Conservation (phyloP, 2,888 invertebrate species). For the Lycophotia porphyrea region DNA sequence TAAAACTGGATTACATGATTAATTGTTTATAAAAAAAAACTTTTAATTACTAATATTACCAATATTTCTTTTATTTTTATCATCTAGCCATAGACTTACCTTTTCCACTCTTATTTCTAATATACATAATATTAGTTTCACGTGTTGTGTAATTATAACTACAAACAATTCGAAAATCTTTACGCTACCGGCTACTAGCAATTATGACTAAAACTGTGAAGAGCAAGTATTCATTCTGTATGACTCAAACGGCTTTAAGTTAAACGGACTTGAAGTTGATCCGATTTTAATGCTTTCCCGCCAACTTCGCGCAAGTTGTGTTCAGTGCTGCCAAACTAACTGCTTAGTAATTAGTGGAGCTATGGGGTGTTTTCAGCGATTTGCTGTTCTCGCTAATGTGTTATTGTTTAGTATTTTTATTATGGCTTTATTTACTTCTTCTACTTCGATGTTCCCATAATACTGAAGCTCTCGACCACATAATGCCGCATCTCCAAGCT, state of each 20-base stretch:
- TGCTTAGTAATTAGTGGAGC: slow-evolving; percentile 55
- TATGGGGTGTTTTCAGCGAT: slow-evolving; percentile 33
- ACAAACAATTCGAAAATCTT: slow-evolving; percentile 3
- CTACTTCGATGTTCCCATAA: too few species aligned
- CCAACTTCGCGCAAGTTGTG: slow-evolving; percentile 42
- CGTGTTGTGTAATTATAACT: slow-evolving; percentile 8
- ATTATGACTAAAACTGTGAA: slow-evolving; percentile 51
- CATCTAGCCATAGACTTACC: too few species aligned
- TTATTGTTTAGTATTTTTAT: too few species aligned
- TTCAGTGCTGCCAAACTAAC: slow-evolving; percentile 44
- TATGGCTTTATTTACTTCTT: too few species aligned
- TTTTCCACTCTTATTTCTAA: too few species aligned
- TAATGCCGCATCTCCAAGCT: too few species aligned
- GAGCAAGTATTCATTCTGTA: slow-evolving; percentile 66
- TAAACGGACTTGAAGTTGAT: slow-evolving; percentile 58
- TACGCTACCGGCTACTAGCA: slow-evolving; percentile 7
- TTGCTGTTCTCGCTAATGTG: slow-evolving; percentile 38
- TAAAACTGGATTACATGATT: too few species aligned
- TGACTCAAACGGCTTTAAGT: slow-evolving; percentile 61
- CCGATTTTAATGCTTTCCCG: slow-evolving; percentile 67
- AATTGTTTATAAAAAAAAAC: too few species aligned
- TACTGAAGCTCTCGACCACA: too few species aligned
- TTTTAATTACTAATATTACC: too few species aligned
- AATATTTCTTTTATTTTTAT: too few species aligned
- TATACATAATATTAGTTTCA: too few species aligned